phyloP scores from a whole-genome alignment of 2,113 vertebrate species.

The Sminthopsis crassicaudata region DNA sequence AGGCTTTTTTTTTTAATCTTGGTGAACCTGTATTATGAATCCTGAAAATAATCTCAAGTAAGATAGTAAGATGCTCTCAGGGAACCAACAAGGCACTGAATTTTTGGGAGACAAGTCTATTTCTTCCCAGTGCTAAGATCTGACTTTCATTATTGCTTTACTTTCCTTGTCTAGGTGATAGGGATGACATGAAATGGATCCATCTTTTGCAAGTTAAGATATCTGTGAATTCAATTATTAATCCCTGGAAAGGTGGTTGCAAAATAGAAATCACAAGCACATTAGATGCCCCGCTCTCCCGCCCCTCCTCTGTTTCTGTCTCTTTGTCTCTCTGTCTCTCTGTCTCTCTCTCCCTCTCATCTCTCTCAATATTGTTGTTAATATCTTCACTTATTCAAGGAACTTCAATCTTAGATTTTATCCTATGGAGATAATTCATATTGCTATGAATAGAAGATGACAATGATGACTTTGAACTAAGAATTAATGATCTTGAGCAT shows the following conservation, averaged over 20 bases:
- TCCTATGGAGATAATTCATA: background rate
- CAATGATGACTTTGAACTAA: conserved; percentile 40
- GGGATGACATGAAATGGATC: background rate
- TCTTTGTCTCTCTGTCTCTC: conserved; percentile 16
- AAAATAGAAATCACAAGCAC: conserved; percentile 26
- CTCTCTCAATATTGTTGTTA: background rate
- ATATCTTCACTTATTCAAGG: conserved; percentile 19
- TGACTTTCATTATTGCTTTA: conserved; percentile 51
- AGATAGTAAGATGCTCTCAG: background rate
- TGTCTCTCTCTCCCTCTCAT: background rate
- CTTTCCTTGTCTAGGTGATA: background rate
- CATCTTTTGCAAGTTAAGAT: conserved; percentile 43
- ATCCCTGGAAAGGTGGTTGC: conserved; percentile 26
- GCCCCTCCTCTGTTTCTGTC: background rate
- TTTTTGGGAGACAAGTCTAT: background rate
- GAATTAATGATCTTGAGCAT: conserved; percentile 7
- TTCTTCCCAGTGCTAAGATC: background rate
- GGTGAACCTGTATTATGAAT: background rate
- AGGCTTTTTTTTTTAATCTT: background rate
- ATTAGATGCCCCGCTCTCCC: background rate
- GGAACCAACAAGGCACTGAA: background rate
- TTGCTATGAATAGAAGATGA: background rate
- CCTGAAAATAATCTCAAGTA: background rate
- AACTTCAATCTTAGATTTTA: conserved; percentile 10
- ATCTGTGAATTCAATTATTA: conserved; percentile 55